phyloP scores from a whole-genome alignment of 2,888 invertebrate genomes.

The Clanis bilineata region DNA sequence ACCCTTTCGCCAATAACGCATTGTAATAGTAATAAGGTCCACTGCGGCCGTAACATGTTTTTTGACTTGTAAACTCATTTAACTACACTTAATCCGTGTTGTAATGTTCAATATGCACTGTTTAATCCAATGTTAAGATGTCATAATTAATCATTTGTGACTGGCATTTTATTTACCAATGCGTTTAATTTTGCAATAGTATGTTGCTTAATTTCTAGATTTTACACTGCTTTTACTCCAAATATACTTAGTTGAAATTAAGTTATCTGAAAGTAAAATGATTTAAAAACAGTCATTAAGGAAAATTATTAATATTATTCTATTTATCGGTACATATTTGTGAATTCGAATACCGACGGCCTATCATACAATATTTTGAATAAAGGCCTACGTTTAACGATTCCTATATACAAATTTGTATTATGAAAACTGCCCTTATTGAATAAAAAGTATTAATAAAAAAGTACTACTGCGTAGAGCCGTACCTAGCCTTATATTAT shows the following conservation, averaged over 20 bases:
- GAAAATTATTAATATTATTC: too few species aligned
- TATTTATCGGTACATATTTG: too few species aligned
- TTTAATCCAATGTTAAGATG: constrained; percentile 45
- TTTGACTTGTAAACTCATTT: constrained; percentile 5
- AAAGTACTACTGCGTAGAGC: too few species aligned
- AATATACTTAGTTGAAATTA: background rate
- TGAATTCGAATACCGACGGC: too few species aligned
- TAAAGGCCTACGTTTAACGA: too few species aligned
- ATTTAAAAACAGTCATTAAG: too few species aligned
- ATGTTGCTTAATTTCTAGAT: background rate
- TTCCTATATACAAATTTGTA: too few species aligned
- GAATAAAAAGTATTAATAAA: too few species aligned
- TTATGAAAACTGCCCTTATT: too few species aligned
- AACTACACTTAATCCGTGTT: constrained; percentile 42
- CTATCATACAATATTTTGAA: too few species aligned
- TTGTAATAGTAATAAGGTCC: constrained; percentile 42
- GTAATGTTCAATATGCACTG: constrained; percentile 43
- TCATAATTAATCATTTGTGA: constrained; percentile 44
- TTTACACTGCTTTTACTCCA: background rate
- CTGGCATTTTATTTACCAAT: background rate
- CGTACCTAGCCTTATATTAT: too few species aligned
- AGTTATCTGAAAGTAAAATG: too few species aligned
- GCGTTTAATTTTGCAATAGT: background rate
- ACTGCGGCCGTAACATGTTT: constrained; percentile 10
- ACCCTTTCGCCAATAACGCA: constrained; percentile 30